phyloP scores from a whole-genome alignment of 2,888 invertebrate genomes.

The Agrotis exclamationis region DNA sequence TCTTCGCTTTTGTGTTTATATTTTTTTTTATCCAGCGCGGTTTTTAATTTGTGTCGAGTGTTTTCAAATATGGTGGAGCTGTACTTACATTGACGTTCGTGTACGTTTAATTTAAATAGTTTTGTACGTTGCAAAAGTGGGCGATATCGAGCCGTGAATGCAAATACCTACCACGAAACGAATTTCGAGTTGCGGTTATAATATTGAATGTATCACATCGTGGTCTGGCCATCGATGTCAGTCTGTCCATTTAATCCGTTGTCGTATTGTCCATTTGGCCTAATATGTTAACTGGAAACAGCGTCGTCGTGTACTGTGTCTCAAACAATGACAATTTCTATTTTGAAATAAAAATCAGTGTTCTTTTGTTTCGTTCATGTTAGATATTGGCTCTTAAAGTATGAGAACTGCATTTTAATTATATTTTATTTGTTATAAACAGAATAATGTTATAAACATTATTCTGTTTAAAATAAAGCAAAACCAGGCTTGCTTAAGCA shows the following conservation, averaged over 20 bases:
- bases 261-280: slow-evolving; percentile 7
- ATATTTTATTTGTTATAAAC: no score
- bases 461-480: background rate
- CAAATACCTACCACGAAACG: slow-evolving; percentile 46
- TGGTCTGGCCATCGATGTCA: slow-evolving; percentile 46
- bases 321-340: background rate
- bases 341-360: background rate
- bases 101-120: background rate
- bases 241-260: slow-evolving; percentile 32
- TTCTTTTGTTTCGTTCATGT: background rate
- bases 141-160: slow-evolving; percentile 18
- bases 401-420: no score
- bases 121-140: slow-evolving; percentile 17
- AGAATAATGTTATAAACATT: no score
- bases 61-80: slow-evolving; percentile 45
- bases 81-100: slow-evolving; percentile 11
- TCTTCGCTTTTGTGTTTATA: slow-evolving; percentile 44
- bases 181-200: slow-evolving; percentile 55
- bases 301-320: background rate
- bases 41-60: slow-evolving; percentile 51
- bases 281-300: slow-evolving; percentile 18
- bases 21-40: slow-evolving; percentile 31
- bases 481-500: background rate
- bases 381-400: no score
- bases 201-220: slow-evolving; percentile 50